Base-by-base conservation (phyloP, 2,888 invertebrate species). In the Aelia acuminata region DNA sequence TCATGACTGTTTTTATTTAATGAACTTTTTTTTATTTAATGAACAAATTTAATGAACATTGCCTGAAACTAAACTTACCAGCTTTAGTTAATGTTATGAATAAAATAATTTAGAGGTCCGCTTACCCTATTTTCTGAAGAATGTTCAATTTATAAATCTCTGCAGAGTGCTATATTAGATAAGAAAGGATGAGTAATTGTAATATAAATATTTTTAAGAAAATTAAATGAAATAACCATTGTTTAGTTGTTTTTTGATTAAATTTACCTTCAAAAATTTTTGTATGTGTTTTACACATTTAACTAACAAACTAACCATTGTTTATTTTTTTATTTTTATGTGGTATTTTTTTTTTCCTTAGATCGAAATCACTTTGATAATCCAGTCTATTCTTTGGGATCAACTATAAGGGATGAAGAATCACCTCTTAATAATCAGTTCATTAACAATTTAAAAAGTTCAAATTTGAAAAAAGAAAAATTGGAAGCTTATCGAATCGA, bases 331-430 rank as follows among this genome's bases (percentile, higher is more conserved):
- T 70, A 70, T 70, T 70, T 35, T 70, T 70, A 70, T 70, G 63
- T 70, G 35, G 35, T 53, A 49, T 43, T 7, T 63, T 39, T 87
- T 57, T 57, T 53, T 63, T 35, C 18, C 49, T 91, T 91, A 96
- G 96, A 96, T 92, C 95, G 95, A 91, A 96, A 96, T 92, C 97
- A 98, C 92, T 98, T 98, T 92, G 98, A 98, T 93, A 98, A 98
- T 93, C 98, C 98, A 0, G 97, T 97, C 8, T 98, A 98, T 92
- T 96, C 96, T 20, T 96, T 91, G 57, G 90, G 90, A 48, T 88
- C 90, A 13, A 50, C 89, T 5, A 85, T 86, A n/a, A 89, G 91
- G 20, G 93, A 93, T 84, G 92, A 92, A 57, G 92, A 92, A 5
- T 92, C 92, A 35, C 92, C 92, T 13, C 91, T 93, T 70, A 93